Evolutionary conservation across 2,797 vertebrate genomes (phyloP).

Genomic region (Gymnodraco acuticeps): DNA sequence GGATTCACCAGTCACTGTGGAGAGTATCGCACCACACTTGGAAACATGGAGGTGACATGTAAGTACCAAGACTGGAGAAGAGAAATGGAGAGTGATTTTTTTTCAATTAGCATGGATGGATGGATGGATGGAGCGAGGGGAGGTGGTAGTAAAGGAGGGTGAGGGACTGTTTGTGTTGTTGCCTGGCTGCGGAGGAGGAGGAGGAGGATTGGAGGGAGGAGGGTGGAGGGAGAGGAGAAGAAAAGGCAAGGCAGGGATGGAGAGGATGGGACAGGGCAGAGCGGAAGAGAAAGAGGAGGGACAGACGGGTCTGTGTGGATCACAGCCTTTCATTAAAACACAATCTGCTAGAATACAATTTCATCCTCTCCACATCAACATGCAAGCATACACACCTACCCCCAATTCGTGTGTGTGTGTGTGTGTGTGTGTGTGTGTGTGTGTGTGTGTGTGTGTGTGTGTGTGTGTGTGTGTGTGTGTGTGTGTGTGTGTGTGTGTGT

Average conservation of each 20-base stretch:
- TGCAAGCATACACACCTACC: conserved; percentile 24
- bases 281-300: conserved; percentile 47
- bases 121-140: conserved; percentile 47
- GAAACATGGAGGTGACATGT: conserved; percentile 88
- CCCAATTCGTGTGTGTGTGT: conserved; percentile 2
- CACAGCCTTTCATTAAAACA: conserved; percentile 68
- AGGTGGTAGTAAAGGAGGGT: conserved; percentile 56
- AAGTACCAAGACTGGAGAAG: conserved; percentile 74
- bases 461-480: too few relatives aligned
- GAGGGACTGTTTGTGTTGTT: conserved; percentile 73
- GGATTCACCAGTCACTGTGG: conserved; percentile 72
- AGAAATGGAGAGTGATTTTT: conserved; percentile 13
- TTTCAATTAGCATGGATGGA: conserved; percentile 47
- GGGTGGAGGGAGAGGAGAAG: conserved; percentile 29
- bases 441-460: not conserved
- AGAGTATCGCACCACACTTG: conserved; percentile 67
- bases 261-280: conserved; percentile 49
- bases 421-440: too few relatives aligned
- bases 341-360: conserved; percentile 62
- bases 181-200: conserved; percentile 64
- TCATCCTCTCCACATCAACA: conserved; percentile 31
- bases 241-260: conserved; percentile 48
- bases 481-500: too few relatives aligned
- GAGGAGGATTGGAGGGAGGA: conserved; percentile 13
- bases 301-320: conserved; percentile 64